phyloP scores from a whole-genome alignment of 2,888 invertebrate genomes.

The Ditula angustiorana region DNA sequence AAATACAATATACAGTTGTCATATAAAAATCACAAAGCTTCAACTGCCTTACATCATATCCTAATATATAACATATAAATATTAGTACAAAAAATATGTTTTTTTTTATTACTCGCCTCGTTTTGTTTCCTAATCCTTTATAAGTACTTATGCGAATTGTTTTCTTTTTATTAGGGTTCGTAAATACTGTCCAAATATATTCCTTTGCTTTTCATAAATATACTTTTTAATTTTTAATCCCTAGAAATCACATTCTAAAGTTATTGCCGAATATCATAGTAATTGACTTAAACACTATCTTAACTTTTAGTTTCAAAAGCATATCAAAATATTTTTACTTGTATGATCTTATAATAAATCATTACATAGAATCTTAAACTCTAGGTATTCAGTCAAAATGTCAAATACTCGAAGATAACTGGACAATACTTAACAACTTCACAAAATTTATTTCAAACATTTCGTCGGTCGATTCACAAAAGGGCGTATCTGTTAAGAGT shows the following conservation, averaged over 20 bases:
- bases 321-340: constrained; percentile 62
- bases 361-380: constrained; percentile 56
- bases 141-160: constrained; percentile 41
- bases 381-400: constrained; percentile 56
- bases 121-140: constrained; percentile 42
- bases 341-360: constrained; percentile 34
- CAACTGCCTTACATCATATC: constrained; percentile 58
- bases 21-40: constrained; percentile 54
- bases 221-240: constrained; percentile 45
- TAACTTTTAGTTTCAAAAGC: constrained; percentile 44
- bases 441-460: not conserved
- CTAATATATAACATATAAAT: constrained; percentile 49
- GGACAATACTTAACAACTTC: not conserved
- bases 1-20: constrained; percentile 39
- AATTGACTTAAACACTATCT: constrained; percentile 46
- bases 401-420: constrained; percentile 22
- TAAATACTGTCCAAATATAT: constrained; percentile 49
- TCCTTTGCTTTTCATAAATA: constrained; percentile 44
- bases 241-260: constrained; percentile 63
- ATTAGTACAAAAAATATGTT: constrained; percentile 49
- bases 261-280: constrained; percentile 69
- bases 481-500: too few species aligned
- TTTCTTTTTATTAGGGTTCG: constrained; percentile 51
- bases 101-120: constrained; percentile 41
- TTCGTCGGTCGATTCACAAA: too few species aligned